Conservation (phyloP, 1,140 invertebrate genomes). For the Ctenoplectra terminalis region DNA sequence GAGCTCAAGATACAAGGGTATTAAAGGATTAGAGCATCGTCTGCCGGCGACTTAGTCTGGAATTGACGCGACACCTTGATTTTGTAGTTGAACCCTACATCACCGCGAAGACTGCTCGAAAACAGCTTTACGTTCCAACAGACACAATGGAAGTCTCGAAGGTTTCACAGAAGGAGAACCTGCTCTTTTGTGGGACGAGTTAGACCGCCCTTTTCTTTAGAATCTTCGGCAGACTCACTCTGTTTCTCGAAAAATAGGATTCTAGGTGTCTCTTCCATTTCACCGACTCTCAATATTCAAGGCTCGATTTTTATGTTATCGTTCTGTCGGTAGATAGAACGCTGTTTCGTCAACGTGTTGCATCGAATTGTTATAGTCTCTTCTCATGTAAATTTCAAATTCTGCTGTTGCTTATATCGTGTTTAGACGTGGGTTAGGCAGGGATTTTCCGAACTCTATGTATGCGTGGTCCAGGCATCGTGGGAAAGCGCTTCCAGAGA, state of each 20-base stretch:
- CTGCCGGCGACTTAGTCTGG: constrained; percentile 49
- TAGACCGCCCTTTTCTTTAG: not conserved
- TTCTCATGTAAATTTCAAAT: constrained; percentile 55
- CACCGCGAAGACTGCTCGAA: constrained; percentile 10
- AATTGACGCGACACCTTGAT: constrained; percentile 36
- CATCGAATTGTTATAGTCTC: not conserved
- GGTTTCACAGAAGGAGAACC: not conserved
- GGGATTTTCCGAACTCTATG: constrained; percentile 35
- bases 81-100: constrained; percentile 17
- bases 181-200: constrained; percentile 3
- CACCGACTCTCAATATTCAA: not conserved
- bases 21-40: constrained; percentile 69
- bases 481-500: constrained; percentile 14
- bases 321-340: not conserved
- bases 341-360: not conserved
- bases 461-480: constrained; percentile 10
- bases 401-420: not conserved
- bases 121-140: not conserved
- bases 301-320: constrained; percentile 24
- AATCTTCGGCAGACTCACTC: not conserved
- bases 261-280: not conserved
- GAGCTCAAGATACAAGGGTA: constrained; percentile 38
- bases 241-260: not conserved
- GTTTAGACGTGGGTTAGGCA: not conserved
- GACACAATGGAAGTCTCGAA: not conserved